Percentiles rank a stretch among this genome's conserved stretches.
Conservation (phyloP, 2,113 vertebrate genomes). For the Stigmatopora argus region DNA sequence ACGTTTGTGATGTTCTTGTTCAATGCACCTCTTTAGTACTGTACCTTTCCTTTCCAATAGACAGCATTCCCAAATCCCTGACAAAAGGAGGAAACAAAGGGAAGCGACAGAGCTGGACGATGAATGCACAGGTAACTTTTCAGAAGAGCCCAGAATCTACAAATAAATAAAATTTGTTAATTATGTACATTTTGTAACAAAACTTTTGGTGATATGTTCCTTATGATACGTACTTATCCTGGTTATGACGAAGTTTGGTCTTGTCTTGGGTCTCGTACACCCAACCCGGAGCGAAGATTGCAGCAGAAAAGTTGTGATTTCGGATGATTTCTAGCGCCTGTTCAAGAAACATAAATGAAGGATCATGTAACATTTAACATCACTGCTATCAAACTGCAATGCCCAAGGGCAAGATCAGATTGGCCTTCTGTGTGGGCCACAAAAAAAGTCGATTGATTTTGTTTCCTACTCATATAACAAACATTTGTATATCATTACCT, state of each 20-base stretch:
- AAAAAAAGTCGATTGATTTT: too few relatives aligned
- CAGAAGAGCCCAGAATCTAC: constrained; percentile 83
- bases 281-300: constrained; percentile 95
- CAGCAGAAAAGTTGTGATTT: constrained; percentile 76
- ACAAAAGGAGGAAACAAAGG: constrained; percentile 86
- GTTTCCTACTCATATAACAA: too few relatives aligned
- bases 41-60: constrained; percentile 82
- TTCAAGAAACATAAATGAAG: neutral
- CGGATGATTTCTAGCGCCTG: constrained; percentile 85
- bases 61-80: constrained; percentile 82
- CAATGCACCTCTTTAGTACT: constrained; percentile 53
- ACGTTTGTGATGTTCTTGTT: neutral
- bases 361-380: neutral
- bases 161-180: constrained; percentile 2
- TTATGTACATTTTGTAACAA: too few relatives aligned
- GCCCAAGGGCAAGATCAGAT: too few relatives aligned
- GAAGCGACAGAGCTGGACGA: constrained; percentile 68
- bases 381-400: too few relatives aligned
- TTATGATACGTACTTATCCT: constrained; percentile 74
- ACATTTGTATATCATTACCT: too few relatives aligned
- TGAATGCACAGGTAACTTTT: constrained; percentile 72
- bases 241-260: constrained; percentile 77
- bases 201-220: constrained; percentile 31
- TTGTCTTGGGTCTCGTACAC: constrained; percentile 83
- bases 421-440: too few relatives aligned